Evolutionary conservation across 1,140 invertebrate genomes (phyloP).

Genomic region (Lethrus apterus): DNA sequence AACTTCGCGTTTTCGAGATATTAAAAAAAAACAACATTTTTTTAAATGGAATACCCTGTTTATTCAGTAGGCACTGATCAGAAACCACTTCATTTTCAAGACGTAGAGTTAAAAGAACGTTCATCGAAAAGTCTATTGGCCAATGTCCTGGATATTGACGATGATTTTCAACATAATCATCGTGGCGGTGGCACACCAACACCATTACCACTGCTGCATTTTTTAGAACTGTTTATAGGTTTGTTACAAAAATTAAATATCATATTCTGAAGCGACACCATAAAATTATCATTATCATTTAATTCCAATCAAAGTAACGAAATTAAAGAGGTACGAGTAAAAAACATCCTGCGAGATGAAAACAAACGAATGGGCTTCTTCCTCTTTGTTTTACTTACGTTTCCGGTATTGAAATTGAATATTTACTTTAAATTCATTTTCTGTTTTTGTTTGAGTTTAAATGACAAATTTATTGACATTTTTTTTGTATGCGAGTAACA

Average conservation of each 20-base stretch:
- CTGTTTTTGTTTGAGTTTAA: too few relatives aligned
- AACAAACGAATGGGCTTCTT: too few relatives aligned
- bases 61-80: conserved; percentile 48
- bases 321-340: not conserved
- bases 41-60: too few relatives aligned
- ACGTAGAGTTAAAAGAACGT: conserved; percentile 67
- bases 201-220: conserved; percentile 34
- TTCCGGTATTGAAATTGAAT: too few relatives aligned
- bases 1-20: too few relatives aligned
- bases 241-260: not conserved
- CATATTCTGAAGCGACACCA: not conserved
- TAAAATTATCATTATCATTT: not conserved
- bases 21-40: too few relatives aligned
- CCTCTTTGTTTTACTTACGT: too few relatives aligned
- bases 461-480: too few relatives aligned
- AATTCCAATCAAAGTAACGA: not conserved
- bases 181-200: conserved; percentile 36
- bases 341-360: not conserved
- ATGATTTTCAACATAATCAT: conserved; percentile 71
- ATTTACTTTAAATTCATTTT: too few relatives aligned
- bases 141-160: conserved; percentile 91
- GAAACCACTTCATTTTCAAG: conserved; percentile 63
- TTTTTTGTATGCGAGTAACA: too few relatives aligned
- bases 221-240: conserved; percentile 39
- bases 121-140: conserved; percentile 85